phyloP scores from a whole-genome alignment of 2,888 invertebrate species.

The Byasa hedistus region DNA sequence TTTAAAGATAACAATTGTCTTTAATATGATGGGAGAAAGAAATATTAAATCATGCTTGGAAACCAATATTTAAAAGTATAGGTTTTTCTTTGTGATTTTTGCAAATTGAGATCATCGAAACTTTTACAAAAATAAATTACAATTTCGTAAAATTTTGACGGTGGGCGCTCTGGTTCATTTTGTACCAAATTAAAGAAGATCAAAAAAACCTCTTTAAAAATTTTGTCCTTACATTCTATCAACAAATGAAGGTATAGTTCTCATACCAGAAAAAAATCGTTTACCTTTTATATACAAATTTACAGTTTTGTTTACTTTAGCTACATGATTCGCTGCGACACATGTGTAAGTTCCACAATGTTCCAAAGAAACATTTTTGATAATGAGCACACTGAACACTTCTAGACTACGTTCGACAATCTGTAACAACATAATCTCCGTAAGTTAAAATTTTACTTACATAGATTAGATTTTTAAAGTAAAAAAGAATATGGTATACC shows the following conservation, averaged over 20 bases:
- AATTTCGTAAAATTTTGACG: too few relatives aligned
- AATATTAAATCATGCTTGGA: not conserved
- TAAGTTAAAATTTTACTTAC: not conserved
- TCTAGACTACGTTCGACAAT: slow-evolving; percentile 84
- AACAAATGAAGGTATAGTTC: too few relatives aligned
- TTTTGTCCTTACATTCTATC: too few relatives aligned
- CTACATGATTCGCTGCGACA: slow-evolving; percentile 85
- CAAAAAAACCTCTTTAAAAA: too few relatives aligned
- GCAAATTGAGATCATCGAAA: too few relatives aligned
- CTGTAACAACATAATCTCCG: slow-evolving; percentile 51
- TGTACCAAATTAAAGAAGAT: too few relatives aligned
- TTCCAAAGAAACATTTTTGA: slow-evolving; percentile 85
- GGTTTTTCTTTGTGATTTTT: too few relatives aligned
- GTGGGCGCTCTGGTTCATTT: too few relatives aligned
- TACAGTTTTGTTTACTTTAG: slow-evolving; percentile 84
- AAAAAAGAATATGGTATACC: slow-evolving; percentile 57
- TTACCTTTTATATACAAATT: slow-evolving; percentile 86
- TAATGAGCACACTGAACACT: slow-evolving; percentile 85
- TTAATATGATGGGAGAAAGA: not conserved
- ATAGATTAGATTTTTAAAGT: not conserved
- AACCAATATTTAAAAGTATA: too few relatives aligned
- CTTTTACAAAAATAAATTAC: too few relatives aligned
- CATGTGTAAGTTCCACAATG: slow-evolving; percentile 87
- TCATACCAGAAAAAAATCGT: not conserved
- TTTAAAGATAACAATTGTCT: not conserved